A percentile compares a stretch with the other conserved stretches of the same genome.
These are phyloP conservation scores for Neocrepidodera transversa DNA, from an alignment of 2,888 invertebrate genomes.

Conservation along the genomic window DNA sequence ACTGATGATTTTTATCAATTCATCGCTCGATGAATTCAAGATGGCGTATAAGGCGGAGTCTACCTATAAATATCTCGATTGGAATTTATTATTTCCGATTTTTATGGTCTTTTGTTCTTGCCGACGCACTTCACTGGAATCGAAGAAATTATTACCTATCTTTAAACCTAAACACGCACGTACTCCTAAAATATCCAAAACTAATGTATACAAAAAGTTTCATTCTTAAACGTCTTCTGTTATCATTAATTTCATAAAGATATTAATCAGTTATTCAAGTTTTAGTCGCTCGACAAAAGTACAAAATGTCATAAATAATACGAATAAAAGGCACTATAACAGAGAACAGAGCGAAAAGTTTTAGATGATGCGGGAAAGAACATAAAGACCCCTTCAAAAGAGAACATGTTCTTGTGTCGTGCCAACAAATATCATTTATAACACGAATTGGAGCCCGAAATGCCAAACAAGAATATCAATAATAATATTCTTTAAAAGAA, in stretches of 20 bases:
- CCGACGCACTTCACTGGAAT: background rate
- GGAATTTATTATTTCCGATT: background rate
- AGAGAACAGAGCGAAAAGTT: slow-evolving; percentile 42
- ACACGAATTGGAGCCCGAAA: slow-evolving; percentile 56
- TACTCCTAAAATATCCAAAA: no score
- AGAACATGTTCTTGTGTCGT: slow-evolving; percentile 56
- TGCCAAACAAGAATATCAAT: slow-evolving; percentile 61
- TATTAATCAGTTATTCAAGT: slow-evolving; percentile 41
- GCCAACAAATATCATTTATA: slow-evolving; percentile 60
- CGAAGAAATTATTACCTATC: background rate
- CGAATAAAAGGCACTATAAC: slow-evolving; percentile 39
- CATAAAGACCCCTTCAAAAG: slow-evolving; percentile 47
- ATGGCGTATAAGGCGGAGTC: slow-evolving; percentile 51
- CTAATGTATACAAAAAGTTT: slow-evolving; percentile 8
- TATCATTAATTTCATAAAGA: slow-evolving; percentile 34
- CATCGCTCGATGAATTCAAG: slow-evolving; percentile 53
- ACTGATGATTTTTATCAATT: slow-evolving; percentile 58
- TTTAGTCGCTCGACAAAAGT: slow-evolving; percentile 33
- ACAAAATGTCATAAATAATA: slow-evolving; percentile 42
- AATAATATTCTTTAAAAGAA: slow-evolving; percentile 51
- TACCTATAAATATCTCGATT: slow-evolving; percentile 17
- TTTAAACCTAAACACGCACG: no score
- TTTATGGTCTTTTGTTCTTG: slow-evolving; percentile 6
- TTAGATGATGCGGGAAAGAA: slow-evolving; percentile 39
- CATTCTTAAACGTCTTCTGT: slow-evolving; percentile 24